phyloP scores from a whole-genome alignment of 2,113 vertebrate species.

The Amphiprion percula region DNA sequence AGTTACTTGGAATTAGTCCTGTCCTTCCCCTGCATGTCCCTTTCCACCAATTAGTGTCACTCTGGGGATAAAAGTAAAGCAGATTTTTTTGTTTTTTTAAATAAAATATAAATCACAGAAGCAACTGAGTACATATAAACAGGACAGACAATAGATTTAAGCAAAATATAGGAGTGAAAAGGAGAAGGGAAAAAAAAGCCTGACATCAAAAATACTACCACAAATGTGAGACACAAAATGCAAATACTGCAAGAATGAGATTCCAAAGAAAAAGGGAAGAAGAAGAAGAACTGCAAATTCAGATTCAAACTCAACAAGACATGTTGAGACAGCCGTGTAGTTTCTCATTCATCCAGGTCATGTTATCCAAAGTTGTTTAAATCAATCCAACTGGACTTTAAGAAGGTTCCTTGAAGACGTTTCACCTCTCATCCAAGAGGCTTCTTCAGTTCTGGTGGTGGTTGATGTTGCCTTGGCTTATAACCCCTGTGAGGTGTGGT shows the following conservation, averaged over 20 bases:
- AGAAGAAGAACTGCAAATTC: constrained; percentile 15
- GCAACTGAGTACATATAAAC: not conserved
- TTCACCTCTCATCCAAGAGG: no score
- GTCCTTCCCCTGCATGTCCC: constrained; percentile 95
- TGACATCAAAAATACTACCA: not conserved
- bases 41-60: constrained; percentile 99
- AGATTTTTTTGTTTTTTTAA: not conserved
- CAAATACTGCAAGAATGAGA: not conserved
- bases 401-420: no score
- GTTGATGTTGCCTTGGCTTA: no score
- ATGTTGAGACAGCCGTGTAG: no score
- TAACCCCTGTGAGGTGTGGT: no score
- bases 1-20: constrained; percentile 98
- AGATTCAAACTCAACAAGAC: not conserved
- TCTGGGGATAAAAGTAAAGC: constrained; percentile 80
- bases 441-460: no score
- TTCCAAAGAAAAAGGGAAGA: constrained; percentile 25
- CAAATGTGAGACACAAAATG: constrained; percentile 11
- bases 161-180: not conserved
- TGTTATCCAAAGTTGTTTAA: no score
- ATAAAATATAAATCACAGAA: not conserved
- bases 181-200: not conserved
- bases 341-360: no score
- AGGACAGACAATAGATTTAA: not conserved
- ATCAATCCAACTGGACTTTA: no score